Conservation (phyloP, 2,797 vertebrate genomes). For the Lemur catta region DNA sequence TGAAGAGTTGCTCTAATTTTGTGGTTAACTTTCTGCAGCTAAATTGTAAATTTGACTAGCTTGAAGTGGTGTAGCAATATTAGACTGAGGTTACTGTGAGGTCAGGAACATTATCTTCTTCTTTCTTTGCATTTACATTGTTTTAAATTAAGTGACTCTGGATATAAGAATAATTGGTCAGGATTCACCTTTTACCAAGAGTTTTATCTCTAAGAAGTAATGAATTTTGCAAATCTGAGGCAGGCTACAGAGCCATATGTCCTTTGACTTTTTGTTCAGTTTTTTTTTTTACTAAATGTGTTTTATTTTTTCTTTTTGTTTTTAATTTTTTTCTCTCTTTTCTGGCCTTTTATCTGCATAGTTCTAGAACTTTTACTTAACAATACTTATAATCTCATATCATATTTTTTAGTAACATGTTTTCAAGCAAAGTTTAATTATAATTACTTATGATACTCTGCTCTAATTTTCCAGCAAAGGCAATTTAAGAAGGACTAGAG, state of each 20-base stretch:
- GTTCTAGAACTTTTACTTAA: neutral
- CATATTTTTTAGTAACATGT: slow-evolving; percentile 6
- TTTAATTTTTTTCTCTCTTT: neutral
- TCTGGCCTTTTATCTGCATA: neutral
- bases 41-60: neutral
- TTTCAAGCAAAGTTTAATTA: slow-evolving; percentile 42
- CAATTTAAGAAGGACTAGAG: neutral
- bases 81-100: neutral
- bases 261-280: neutral
- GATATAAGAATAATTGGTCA: neutral
- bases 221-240: neutral
- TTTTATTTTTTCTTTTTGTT: neutral
- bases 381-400: neutral
- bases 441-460: slow-evolving; percentile 30
- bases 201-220: neutral
- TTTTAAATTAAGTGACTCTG: neutral
- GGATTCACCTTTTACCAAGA: neutral
- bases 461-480: neutral
- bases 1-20: neutral
- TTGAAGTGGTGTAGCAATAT: neutral
- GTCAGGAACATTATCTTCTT: neutral
- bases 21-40: neutral
- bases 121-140: neutral
- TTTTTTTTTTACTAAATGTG: neutral
- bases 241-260: neutral